Base-by-base conservation (phyloP, 2,888 invertebrate species). In the Ochlodes sylvanus region DNA sequence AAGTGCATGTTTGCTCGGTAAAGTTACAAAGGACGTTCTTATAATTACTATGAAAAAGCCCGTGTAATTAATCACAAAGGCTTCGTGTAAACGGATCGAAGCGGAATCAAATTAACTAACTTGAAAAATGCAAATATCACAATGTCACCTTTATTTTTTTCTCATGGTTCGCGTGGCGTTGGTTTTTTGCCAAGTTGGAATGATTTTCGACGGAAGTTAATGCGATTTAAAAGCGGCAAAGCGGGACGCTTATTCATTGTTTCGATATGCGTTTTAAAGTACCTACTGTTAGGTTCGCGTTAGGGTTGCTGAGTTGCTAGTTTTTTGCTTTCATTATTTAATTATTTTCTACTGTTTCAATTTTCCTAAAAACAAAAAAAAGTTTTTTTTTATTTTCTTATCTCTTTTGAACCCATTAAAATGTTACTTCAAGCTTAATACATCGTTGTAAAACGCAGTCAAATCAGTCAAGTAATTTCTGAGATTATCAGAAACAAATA, bases 1-100 rank as follows among this genome's bases (percentile, higher is more conserved):
- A 76, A 79, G 72, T 73, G 78, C 76, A 73, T 73, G 75, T 75
- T 72, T 72, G 74, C 74, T 70, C 65, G 75, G 72, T 79, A 76
- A 70, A 70, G 71, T 77, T 77, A 76, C 79, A 79, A 77, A 80
- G 75, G 75, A 72, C 72, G 73, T 54, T 27, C 50, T 19, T 50
- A 50, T 75, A 77, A 77, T 76, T 77, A 75, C 72, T 70, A 64
- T 66, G 75, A 71, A 74, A 70, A 68, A 60, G 70, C 58, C 62
- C 66, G 62, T 66, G 71, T 75, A 73, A 74, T 74, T 77, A 78
- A 79, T 79, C 73, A 75, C 73, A 76, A 77, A 75, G 69, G 69
- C 71, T 52, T 71, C 70, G 70, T 66, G 69, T 70, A 70, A 73
- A 70, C 72, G 73, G 69, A 74, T 73, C 71, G 72, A 71, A 69